These are phyloP conservation scores for Alloplasta piceator DNA, from an alignment of 2,888 invertebrate genomes.

Conservation along the genomic window DNA sequence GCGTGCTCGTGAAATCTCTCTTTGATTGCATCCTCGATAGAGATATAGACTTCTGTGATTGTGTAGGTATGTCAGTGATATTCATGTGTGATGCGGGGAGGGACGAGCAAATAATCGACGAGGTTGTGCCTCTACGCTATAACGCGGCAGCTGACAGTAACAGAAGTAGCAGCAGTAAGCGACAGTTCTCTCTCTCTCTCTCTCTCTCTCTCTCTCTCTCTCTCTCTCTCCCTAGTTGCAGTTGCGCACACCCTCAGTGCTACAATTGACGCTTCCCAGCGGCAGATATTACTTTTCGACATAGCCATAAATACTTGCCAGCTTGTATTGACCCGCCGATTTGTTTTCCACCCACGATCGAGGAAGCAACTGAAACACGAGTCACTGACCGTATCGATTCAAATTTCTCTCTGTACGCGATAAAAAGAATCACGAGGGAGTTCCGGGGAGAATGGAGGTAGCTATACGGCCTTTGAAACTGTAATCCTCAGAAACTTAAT, in stretches of 20 bases:
- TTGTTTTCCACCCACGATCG: conserved; percentile 20
- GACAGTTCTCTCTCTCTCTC: not conserved
- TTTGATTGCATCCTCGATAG: conserved; percentile 57
- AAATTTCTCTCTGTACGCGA: not conserved
- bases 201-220: too few species aligned
- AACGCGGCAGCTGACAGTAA: conserved; percentile 42
- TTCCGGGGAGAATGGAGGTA: not conserved
- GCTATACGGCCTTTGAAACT: not conserved
- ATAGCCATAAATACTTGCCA: conserved; percentile 65
- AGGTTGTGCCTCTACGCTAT: conserved; percentile 42
- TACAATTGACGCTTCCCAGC: conserved; percentile 38
- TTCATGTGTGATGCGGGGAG: conserved; percentile 20
- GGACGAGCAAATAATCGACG: conserved; percentile 67
- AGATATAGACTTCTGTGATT: conserved; percentile 6
- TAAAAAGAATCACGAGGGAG: not conserved
- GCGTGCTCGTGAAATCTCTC: conserved; percentile 37
- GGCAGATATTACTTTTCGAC: conserved; percentile 69
- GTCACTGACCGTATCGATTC: not conserved
- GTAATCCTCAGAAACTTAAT: not conserved
- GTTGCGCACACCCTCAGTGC: conserved; percentile 19
- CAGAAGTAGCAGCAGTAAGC: conserved; percentile 42
- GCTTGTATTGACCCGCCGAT: conserved; percentile 62
- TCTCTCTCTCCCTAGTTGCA: not conserved
- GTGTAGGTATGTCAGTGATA: not conserved
- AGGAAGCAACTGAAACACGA: not conserved